Percentiles rank a stretch among this genome's conserved stretches.
phyloP scores from a whole-genome alignment of 2,113 vertebrate species.

The Canis aureus region DNA sequence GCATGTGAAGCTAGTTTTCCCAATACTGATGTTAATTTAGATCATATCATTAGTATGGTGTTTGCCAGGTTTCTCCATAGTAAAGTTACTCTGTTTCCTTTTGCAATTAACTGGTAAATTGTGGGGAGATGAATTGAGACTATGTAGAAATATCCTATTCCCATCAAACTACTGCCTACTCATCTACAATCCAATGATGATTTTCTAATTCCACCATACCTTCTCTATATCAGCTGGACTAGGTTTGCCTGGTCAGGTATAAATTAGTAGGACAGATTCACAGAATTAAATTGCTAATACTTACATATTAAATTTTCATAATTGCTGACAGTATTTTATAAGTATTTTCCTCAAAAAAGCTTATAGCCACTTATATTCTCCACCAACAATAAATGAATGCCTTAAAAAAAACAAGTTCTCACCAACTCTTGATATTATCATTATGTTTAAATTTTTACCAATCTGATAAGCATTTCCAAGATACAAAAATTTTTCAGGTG shows the following conservation, averaged over 20 bases:
- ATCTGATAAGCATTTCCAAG: not conserved
- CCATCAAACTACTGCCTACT: not conserved
- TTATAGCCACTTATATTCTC: not conserved
- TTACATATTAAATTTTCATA: slow-evolving; percentile 27
- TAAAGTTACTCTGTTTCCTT: slow-evolving; percentile 31
- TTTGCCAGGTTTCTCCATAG: not conserved
- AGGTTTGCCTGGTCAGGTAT: not conserved
- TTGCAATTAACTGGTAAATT: slow-evolving; percentile 23
- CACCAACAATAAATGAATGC: not conserved
- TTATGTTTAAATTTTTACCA: not conserved
- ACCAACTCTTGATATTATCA: not conserved
- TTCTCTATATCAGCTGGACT: not conserved
- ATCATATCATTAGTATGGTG: not conserved
- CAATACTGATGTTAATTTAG: not conserved
- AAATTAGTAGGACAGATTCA: not conserved
- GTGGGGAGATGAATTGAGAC: slow-evolving; percentile 33
- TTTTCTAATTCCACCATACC: not conserved
- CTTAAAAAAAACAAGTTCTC: not conserved
- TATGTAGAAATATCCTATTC: slow-evolving; percentile 33
- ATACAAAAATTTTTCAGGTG: not conserved
- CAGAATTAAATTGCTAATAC: not conserved
- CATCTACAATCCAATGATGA: not conserved
- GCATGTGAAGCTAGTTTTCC: not conserved
- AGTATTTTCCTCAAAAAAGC: not conserved
- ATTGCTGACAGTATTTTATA: not conserved